Conservation (phyloP, 2,113 vertebrate genomes). For the Rhea pennata region DNA sequence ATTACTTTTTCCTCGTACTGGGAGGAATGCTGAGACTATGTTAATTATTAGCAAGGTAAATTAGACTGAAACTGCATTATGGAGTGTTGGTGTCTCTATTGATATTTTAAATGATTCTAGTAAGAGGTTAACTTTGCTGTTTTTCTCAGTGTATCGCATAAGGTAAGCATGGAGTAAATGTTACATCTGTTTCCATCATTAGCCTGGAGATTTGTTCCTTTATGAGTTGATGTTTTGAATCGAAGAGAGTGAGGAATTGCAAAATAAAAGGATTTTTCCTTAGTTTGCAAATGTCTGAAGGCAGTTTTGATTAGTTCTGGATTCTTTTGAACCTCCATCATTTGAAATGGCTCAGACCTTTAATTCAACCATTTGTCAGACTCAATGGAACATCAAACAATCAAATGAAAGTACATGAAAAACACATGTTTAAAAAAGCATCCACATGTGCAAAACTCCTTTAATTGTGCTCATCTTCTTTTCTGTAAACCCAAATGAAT, state of each 20-base stretch:
- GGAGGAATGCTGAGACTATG: background rate
- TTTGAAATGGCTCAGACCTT: slow-evolving; percentile 14
- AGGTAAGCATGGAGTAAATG: background rate
- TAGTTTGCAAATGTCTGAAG: slow-evolving; percentile 1
- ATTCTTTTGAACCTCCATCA: slow-evolving; percentile 29
- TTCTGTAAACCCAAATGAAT: background rate
- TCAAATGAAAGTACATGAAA: slow-evolving; percentile 36
- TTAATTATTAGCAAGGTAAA: background rate
- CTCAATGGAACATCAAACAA: slow-evolving; percentile 10
- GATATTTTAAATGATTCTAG: background rate
- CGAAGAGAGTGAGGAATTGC: background rate
- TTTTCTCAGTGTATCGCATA: background rate
- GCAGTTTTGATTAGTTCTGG: slow-evolving; percentile 24
- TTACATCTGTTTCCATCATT: background rate
- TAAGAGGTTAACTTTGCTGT: background rate
- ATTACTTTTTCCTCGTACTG: background rate
- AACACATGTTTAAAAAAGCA: background rate
- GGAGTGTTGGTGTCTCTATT: background rate
- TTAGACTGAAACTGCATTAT: background rate
- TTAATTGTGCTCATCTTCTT: background rate
- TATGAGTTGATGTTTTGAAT: background rate
- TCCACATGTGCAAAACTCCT: background rate
- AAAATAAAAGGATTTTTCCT: slow-evolving; percentile 16
- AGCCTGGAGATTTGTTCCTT: background rate
- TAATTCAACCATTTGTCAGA: slow-evolving; percentile 50